Conservation (phyloP, 2,113 vertebrate species). For the Struthidea cinerea region DNA sequence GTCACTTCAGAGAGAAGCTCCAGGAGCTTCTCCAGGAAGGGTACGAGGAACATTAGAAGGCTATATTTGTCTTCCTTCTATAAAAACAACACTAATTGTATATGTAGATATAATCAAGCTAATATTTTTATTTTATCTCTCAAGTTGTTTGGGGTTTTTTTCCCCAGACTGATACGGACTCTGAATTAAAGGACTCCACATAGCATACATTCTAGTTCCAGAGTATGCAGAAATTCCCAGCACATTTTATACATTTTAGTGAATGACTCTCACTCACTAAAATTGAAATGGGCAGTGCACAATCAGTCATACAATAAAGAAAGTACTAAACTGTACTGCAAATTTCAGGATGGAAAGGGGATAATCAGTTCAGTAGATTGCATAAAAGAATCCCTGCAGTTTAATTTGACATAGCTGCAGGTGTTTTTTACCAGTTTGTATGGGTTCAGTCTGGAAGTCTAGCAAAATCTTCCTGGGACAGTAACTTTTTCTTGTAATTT, state of each 20-base stretch:
- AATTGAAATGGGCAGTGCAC: not conserved
- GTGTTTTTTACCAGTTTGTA: not conserved
- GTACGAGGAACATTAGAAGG: not conserved
- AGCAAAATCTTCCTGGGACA: not conserved
- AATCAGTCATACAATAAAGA: not conserved
- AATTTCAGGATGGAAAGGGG: not conserved
- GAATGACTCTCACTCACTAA: not conserved
- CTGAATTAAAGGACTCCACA: not conserved
- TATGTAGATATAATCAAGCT: not conserved
- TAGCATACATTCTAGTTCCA: not conserved
- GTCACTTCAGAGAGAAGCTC: not conserved
- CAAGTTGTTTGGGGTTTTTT: not conserved
- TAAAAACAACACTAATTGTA: not conserved
- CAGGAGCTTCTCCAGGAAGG: not conserved
- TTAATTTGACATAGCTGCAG: not conserved
- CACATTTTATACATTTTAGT: not conserved
- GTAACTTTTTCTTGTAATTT: not conserved
- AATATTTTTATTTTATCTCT: not conserved
- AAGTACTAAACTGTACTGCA: not conserved
- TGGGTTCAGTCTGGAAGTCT: not conserved
- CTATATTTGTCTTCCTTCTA: not conserved
- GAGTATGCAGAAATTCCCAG: not conserved
- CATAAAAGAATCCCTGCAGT: fast-evolving
- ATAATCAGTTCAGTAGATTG: not conserved
- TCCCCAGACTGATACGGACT: not conserved